Conservation (phyloP, 1,140 invertebrate genomes). For the Wiebesia pumilae region DNA sequence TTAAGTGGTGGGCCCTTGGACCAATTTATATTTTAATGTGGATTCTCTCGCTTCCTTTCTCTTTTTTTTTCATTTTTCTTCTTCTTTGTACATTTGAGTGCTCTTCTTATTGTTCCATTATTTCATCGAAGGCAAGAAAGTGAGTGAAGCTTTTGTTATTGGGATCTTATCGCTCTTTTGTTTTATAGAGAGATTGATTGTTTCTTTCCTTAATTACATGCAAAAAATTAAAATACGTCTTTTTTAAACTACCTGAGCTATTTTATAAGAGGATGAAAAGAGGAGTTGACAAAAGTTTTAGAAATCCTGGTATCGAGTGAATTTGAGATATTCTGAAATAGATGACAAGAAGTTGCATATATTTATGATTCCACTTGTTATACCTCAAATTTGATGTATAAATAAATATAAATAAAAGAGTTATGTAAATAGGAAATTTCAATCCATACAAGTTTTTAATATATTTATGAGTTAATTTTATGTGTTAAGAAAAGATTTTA, state of each 20-base stretch:
- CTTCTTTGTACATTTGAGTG: not conserved
- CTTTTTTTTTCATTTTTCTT: not conserved
- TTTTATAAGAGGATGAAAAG: no score
- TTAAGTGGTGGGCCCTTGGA: not conserved
- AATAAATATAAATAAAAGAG: no score
- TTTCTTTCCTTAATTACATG: not conserved
- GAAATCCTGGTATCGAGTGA: no score
- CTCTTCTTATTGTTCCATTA: not conserved
- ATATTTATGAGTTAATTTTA: not conserved
- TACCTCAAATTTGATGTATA: no score
- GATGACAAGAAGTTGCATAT: no score
- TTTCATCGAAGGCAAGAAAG: not conserved
- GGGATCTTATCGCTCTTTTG: not conserved
- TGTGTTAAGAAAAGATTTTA: not conserved
- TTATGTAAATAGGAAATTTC: no score
- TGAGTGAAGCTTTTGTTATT: not conserved
- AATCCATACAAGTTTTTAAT: no score
- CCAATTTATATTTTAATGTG: slow-evolving; percentile 18
- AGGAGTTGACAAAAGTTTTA: no score
- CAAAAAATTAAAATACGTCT: not conserved
- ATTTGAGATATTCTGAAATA: no score
- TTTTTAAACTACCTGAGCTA: no score
- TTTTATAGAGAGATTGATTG: not conserved
- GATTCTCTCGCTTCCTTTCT: no score
- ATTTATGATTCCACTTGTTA: no score